Evolutionary conservation across 2,888 invertebrate genomes (phyloP), one percentile per base, ranked within the genome.

Genomic region (Synergus laeviventris): DNA sequence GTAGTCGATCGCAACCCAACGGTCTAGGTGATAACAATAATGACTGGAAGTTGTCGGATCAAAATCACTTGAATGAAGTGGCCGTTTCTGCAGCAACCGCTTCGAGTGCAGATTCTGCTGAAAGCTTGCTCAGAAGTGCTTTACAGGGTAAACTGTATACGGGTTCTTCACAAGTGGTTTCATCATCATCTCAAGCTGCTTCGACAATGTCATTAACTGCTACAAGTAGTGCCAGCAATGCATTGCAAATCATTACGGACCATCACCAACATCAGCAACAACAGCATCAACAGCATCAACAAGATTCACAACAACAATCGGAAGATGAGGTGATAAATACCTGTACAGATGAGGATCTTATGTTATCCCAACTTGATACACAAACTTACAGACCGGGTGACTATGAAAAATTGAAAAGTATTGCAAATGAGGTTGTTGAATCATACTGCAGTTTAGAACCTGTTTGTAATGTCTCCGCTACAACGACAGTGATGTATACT

Each of bases 351-450:
- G 95, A 95, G 84, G 95, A 95, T 81, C 92, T 95, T 70, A 87
- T 95, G 73, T 89, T 95, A 9, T 95, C 95, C 3, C 94, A 94
- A 82, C 88, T 95, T 78, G 95, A 95, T 81, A 88, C 88, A 4
- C 93, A 93, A 45, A 94, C 94, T 84, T 90, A 90, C 64, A 83
- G 89, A 49, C 95, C 95, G 0, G 96, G 95, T 83, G 97, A 97
- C 87, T 96, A 96, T 86, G 97, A 97, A 88, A 96, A 96, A 88
- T 92, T 97, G 78, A 96, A 96, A 88, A 93, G 95, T 85, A 96
- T 97, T 91, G 96, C 96, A 45, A 95, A 95, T 84, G 97, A 97
- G 88, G 95, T 96, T 39, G 95, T 95, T 0, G 95, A 96, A 87
- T 94, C 95, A 0, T 95, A 86, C 94, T 95, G 89, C 94, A 96